Conservation (phyloP, 1,140 invertebrate species). For the Prorops nasuta region DNA sequence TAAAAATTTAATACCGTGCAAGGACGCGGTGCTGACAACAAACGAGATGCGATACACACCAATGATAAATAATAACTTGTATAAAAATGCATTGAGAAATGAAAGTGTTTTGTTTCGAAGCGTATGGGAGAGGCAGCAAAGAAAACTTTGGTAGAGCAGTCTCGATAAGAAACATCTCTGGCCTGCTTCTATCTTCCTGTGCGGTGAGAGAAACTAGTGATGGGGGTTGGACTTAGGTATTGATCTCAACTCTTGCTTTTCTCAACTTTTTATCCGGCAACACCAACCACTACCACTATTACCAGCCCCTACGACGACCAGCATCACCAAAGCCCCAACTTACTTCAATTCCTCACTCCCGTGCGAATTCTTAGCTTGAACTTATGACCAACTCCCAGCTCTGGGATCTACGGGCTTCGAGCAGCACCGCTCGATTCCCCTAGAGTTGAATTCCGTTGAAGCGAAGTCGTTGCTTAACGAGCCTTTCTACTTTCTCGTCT, state of each 20-base stretch:
- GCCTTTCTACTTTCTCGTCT: slow-evolving; percentile 20
- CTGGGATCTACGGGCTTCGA: slow-evolving; percentile 11
- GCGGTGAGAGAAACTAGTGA: slow-evolving; percentile 25
- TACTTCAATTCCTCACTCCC: slow-evolving; percentile 53
- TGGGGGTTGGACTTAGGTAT: slow-evolving; percentile 37
- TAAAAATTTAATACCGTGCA: no score
- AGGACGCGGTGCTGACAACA: neutral
- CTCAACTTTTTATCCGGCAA: slow-evolving; percentile 44
- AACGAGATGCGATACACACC: neutral
- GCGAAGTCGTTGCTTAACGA: slow-evolving; percentile 26
- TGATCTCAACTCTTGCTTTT: slow-evolving; percentile 49
- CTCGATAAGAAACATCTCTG: slow-evolving; percentile 24
- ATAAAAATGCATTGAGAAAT: no score
- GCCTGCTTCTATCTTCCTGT: slow-evolving; percentile 26
- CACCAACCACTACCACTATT: slow-evolving; percentile 28
- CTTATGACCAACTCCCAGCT: slow-evolving; percentile 42
- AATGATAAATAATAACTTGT: no score
- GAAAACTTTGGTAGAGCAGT: slow-evolving; percentile 15
- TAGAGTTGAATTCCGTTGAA: slow-evolving; percentile 15
- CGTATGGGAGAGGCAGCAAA: slow-evolving; percentile 6
- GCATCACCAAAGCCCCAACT: slow-evolving; percentile 42
- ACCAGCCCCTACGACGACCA: slow-evolving; percentile 18
- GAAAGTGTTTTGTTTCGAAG: no score
- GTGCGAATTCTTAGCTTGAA: slow-evolving; percentile 50
- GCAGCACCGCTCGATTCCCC: slow-evolving; percentile 22